phyloP scores from a whole-genome alignment of 2,113 vertebrate genomes.

The Thunnus maccoyii region DNA sequence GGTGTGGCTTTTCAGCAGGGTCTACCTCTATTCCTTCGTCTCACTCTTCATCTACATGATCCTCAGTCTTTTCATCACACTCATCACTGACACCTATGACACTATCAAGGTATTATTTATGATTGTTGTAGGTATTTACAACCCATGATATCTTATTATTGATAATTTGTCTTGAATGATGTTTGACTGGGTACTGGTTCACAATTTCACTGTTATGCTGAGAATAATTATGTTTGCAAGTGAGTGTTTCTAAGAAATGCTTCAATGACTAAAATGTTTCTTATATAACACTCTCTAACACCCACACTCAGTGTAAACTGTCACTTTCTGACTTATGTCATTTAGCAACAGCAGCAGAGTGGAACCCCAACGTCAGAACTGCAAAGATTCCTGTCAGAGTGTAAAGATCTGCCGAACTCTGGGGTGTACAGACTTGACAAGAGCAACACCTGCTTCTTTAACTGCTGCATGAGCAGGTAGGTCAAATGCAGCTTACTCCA shows the following conservation, averaged over 20 bases:
- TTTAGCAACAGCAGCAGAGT: constrained; percentile 90
- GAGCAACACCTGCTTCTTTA: constrained; percentile 65
- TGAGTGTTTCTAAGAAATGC: neutral
- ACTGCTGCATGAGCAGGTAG: constrained; percentile 66
- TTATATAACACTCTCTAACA: too few species aligned
- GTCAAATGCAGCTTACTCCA: neutral
- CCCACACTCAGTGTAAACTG: neutral
- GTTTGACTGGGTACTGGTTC: too few species aligned
- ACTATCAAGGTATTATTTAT: constrained; percentile 91
- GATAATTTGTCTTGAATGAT: too few species aligned
- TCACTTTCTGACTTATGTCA: neutral
- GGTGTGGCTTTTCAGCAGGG: constrained; percentile 95
- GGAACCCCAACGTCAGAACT: constrained; percentile 90
- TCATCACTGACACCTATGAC: constrained; percentile 96
- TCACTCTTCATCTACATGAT: constrained; percentile 98
- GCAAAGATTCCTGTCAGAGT: constrained; percentile 88
- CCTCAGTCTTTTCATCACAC: constrained; percentile 97
- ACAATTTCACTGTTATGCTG: neutral
- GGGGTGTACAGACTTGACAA: constrained; percentile 89
- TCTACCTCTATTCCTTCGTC: constrained; percentile 96
- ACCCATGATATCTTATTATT: too few species aligned
- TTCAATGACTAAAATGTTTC: neutral
- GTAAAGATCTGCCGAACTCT: constrained; percentile 92
- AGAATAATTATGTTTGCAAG: neutral
- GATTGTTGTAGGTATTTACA: neutral